Base-by-base conservation (phyloP, 2,888 invertebrate genomes). In the Chrysodeixis includens region DNA sequence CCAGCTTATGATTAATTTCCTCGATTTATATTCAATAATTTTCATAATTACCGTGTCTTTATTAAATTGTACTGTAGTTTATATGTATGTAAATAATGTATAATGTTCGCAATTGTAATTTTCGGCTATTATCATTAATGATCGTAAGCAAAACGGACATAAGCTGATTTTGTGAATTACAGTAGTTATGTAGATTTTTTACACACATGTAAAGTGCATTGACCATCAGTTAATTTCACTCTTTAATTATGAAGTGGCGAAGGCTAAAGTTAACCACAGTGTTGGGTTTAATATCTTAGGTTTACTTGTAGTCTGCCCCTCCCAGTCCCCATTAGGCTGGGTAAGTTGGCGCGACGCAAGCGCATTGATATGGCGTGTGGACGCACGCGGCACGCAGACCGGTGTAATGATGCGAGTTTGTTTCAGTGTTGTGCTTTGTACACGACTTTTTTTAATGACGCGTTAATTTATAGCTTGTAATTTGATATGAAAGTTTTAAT, bases 191-290 rank as follows among this genome's bases (percentile, higher is more conserved):
- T 22, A 40, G 40, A 40, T 69, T 44, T 69, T 55, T 46, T 26
- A 30, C 40, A 18, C 18, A 22, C 40, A 52, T 30, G 30, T 61
- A 44, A 61, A 60, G 66, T 60, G 57, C 70, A 69, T 20, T 66
- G 56, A 66, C 67, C 65, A 57, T 55, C 51, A 62, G 35, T 66
- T 66, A 79, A 64, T 73, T 78, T 71, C 68, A 59, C 62, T 66
- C 59, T 0, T 40, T 66, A 64, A 78, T 77, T 64, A 69, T 68
- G 53, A 76, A 64, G 60, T 35, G 59, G 35, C 57, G 79, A 79
- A 81, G 81, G 81, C 60, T 73, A 61, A 49, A 70, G 46, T 40
- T 68, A 77, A 79, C 55, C 57, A 66, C 78, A 81, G 54, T 56
- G 62, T 57, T 56, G 63, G 61, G 65, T 64, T 62, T 70, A 72